Conservation (phyloP, 2,888 invertebrate genomes). For the Lycophotia porphyrea region DNA sequence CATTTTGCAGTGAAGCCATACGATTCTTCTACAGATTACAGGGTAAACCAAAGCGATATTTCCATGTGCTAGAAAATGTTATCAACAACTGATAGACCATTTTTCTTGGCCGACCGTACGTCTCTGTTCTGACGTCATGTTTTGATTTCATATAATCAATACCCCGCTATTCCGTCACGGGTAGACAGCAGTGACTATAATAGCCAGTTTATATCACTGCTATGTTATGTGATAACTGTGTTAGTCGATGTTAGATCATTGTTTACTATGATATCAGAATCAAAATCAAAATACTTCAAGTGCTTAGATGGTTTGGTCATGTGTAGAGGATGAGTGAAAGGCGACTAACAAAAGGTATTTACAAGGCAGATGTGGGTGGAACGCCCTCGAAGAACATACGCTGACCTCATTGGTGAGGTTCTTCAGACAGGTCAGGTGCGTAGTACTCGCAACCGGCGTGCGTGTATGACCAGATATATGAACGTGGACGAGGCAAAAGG, state of each 20-base stretch:
- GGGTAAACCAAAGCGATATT: no score
- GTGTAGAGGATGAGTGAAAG: no score
- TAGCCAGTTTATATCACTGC: conserved; percentile 1
- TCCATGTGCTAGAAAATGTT: not conserved
- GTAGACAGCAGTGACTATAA: conserved; percentile 19
- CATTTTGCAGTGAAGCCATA: not conserved
- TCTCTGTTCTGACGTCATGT: conserved; percentile 49
- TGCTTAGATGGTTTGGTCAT: no score
- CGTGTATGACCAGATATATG: no score
- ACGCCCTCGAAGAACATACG: no score
- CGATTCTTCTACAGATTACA: not conserved
- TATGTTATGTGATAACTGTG: not conserved
- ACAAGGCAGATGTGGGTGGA: no score
- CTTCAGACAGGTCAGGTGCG: no score
- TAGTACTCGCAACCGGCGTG: no score
- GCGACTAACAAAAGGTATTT: no score
- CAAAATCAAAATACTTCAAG: no score
- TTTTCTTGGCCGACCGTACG: conserved; percentile 7
- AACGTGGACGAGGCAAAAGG: no score
- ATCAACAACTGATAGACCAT: not conserved
- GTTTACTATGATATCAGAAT: conserved; percentile 23
- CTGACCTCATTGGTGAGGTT: no score
- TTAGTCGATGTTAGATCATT: conserved; percentile 6
- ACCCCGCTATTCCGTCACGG: conserved; percentile 30
- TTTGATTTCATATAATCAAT: conserved; percentile 59